Evolutionary conservation across 2,888 invertebrate genomes (phyloP), one percentile per base, ranked within the genome.

Genomic region (Ariolimax columbianus): DNA sequence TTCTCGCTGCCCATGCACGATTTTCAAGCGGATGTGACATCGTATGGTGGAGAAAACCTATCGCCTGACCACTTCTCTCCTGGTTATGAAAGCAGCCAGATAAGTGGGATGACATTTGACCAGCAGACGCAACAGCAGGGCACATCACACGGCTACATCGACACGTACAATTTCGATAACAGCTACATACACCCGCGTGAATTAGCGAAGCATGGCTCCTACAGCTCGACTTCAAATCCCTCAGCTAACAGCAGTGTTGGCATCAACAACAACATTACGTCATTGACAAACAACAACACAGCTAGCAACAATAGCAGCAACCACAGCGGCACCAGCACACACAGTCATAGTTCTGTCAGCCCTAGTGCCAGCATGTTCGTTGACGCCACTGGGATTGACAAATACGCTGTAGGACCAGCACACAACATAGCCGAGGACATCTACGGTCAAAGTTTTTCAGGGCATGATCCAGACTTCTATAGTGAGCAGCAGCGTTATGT

Each of bases 1-100:
- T 96, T 96, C 89, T 98, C 91, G 72, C 91, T 93, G 78, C 95
- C 95, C 70, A 95, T 96, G 51, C 91, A 88, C 82, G 89, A 89
- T 79, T 89, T 89, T 78, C 89, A 90, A 75, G 87, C 90, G 40
- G 90, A 90, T 68, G 86, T 90, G 73, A 86, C 87, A 2, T 36
- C 89, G 78, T 87, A 89, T 68, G 87, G 82, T 55, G 88, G 88
- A 77, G 89, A 90, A 78, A 90, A 90, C 78, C 83, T 89, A 66
- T 86, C 89, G n/a, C 87, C 89, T 47, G 89, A 89, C 38, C 77
- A 89, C 66, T 89, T 87, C 82, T 88, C 88, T 30, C 83, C 89
- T 47, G 86, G 87, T 26, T 89, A 88, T 83, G 89, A 88, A 81
- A 86, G 84, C 86, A 86, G 86, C 78, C 89, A 88, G 82, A 80